These are phyloP conservation scores for Margarornis squamiger DNA, from an alignment of 2,797 vertebrate species.

Conservation along the genomic window DNA sequence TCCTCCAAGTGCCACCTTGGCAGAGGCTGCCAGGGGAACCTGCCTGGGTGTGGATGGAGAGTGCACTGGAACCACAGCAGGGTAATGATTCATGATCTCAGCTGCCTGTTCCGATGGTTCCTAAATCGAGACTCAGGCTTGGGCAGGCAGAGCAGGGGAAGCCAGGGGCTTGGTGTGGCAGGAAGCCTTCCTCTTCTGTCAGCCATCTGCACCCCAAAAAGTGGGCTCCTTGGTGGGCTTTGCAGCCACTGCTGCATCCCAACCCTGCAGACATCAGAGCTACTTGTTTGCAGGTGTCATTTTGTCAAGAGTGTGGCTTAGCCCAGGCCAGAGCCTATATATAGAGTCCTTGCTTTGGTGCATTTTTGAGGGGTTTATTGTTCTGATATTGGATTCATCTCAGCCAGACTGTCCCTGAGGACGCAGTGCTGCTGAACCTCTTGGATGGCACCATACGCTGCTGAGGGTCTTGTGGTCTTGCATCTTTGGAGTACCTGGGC, in stretches of 20 bases:
- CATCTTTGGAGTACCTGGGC: not conserved
- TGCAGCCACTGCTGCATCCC: not conserved
- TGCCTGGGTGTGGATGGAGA: not conserved
- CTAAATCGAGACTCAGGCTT: not conserved
- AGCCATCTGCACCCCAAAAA: not conserved
- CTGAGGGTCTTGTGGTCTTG: not conserved
- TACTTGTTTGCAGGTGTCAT: constrained; percentile 54
- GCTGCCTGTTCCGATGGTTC: not conserved
- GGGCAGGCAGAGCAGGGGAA: not conserved
- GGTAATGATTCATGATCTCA: not conserved
- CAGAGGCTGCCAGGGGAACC: not conserved
- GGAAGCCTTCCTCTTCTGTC: not conserved
- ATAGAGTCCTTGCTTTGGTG: constrained; percentile 32
- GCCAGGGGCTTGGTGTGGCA: not conserved
- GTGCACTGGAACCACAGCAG: rapidly evolving
- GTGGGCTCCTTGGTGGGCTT: not conserved
- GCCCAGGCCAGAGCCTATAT: constrained; percentile 47
- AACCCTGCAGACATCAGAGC: constrained; percentile 40
- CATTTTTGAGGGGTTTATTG: constrained; percentile 44
- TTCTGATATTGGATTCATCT: constrained; percentile 16
- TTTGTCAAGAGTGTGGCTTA: constrained; percentile 24
- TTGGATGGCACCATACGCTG: not conserved
- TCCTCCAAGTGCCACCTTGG: not conserved
- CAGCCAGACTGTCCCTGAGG: constrained; percentile 33
- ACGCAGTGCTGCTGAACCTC: not conserved